phyloP scores from a whole-genome alignment of 1,140 invertebrate species.

The Metopolophium dirhodum region DNA sequence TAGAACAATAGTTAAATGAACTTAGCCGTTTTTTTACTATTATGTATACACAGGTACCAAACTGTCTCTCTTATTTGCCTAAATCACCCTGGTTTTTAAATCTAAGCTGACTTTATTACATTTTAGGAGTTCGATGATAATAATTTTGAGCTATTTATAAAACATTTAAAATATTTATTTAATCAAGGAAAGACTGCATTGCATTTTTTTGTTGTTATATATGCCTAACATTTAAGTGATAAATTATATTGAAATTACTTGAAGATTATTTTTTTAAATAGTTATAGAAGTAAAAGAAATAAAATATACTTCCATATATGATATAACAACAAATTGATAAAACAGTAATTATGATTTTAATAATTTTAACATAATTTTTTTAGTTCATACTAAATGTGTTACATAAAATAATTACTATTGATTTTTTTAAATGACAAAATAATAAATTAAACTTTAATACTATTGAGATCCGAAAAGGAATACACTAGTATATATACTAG shows the following conservation, averaged over 20 bases:
- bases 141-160: no score
- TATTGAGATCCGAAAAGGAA: conserved; percentile 26
- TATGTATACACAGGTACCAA: no score
- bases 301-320: background rate
- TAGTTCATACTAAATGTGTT: background rate
- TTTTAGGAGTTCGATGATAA: no score
- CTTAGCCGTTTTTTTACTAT: no score
- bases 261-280: background rate
- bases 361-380: background rate
- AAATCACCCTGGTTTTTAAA: no score
- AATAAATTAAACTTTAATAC: conserved; percentile 2
- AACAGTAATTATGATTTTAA: background rate
- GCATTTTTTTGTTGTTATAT: no score
- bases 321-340: background rate
- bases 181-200: no score
- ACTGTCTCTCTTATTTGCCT: no score
- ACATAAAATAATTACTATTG: background rate
- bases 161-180: no score
- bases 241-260: background rate
- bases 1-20: no score
- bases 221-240: background rate
- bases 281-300: background rate
- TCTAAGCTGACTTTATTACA: no score
- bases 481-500: background rate
- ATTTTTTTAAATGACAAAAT: background rate